Evolutionary conservation across 2,113 vertebrate species (phyloP).

Genomic region (Equus przewalskii): DNA sequence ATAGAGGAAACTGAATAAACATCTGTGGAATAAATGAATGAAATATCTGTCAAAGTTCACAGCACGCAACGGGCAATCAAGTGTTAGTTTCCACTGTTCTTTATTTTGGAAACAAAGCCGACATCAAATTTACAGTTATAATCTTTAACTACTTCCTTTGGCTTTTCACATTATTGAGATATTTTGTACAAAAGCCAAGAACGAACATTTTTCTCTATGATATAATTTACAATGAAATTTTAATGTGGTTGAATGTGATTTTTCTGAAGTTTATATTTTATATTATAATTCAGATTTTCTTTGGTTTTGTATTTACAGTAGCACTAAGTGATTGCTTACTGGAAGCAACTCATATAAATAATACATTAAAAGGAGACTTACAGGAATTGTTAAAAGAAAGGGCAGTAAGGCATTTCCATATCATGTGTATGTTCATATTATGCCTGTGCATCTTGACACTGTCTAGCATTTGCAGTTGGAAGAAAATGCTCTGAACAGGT

Average conservation of each 20-base stretch:
- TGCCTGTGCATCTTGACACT: not conserved
- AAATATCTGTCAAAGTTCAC: not conserved
- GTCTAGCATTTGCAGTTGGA: not conserved
- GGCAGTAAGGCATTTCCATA: not conserved
- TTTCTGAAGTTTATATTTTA: not conserved
- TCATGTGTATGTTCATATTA: not conserved
- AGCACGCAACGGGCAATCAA: not conserved
- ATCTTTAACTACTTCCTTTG: not conserved
- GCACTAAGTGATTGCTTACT: not conserved
- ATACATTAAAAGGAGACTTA: constrained; percentile 2
- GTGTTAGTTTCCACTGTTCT: not conserved
- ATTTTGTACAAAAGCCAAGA: not conserved
- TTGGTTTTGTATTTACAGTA: not conserved
- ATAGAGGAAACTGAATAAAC: not conserved
- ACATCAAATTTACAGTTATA: not conserved
- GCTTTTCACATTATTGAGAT: not conserved
- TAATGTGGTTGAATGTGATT: not conserved
- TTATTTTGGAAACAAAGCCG: not conserved
- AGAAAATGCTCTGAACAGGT: not conserved
- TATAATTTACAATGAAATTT: not conserved
- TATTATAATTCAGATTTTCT: constrained; percentile 15
- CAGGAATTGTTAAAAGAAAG: constrained; percentile 27
- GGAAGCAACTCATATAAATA: constrained; percentile 52
- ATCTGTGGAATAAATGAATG: not conserved
- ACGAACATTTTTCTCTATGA: not conserved